Base-by-base conservation (phyloP, 2,797 vertebrate genomes). In the Mormyrops boulengeri region DNA sequence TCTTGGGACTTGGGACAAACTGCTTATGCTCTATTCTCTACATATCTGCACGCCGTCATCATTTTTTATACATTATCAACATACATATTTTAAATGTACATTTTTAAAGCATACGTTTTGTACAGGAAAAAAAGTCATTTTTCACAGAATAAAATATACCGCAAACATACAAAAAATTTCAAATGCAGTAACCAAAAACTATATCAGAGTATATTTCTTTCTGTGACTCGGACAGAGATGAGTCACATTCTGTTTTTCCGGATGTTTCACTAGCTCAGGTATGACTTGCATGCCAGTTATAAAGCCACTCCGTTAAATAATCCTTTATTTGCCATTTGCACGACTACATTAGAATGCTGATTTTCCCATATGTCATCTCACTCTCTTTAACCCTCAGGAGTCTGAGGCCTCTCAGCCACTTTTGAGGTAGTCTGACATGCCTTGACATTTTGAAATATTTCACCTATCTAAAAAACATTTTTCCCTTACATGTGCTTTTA, bases 11-110 rank as follows among this genome's bases (percentile, higher is more conserved):
- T 34, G 50, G 34, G 50, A 52, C 49, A 88, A 9, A 88, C 17
- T 55, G 66, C 69, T 80, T 88, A 22, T 49, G 50, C 50, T 49
- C 52, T 4, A 14, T 73, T 55, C 69, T 55, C 34, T 4, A 5
- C 17, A 11, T 6, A 88, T 55, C 73, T 77, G 34, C 73, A 57
- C 19, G 30, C 47, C 19, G 52, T 88, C 73, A 22, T 88, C 66
- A 88, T 34, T 69, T 77, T 44, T 88, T 38, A 53, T 50, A 26
- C 22, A 47, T 52, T 52, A 38, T 88, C 66, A 88, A 77, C 49
- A 52, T 88, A 77, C 38, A 77, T 77, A 77, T 77, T 77, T 41
- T 41, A 77, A 77, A 41, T 77, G 69, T 77, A 41, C 69, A 77
- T 41, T 77, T 77, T 77, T 77, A 77, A 77, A 77, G 12, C 12